Conservation (phyloP, 2,888 invertebrate genomes). For the Gisinianus flammeolus region DNA sequence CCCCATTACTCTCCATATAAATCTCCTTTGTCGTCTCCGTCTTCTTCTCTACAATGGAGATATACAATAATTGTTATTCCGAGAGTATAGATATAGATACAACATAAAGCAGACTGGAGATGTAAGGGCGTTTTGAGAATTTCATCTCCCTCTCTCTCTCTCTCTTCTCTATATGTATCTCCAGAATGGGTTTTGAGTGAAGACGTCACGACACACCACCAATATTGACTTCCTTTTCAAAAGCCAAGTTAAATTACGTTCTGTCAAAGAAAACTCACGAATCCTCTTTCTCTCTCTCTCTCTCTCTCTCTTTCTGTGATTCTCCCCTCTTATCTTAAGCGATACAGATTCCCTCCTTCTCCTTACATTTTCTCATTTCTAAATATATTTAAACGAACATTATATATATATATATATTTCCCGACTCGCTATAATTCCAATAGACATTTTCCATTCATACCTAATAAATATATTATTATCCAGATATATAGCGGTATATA, state of each 20-base stretch:
- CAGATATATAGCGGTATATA: background rate
- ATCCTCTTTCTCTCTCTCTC: slow-evolving; percentile 6
- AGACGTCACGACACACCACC: slow-evolving; percentile 23
- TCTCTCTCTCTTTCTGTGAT: background rate
- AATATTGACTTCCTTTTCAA: slow-evolving; percentile 35
- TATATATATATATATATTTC: background rate
- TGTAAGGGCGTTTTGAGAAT: background rate
- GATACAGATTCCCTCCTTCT: background rate
- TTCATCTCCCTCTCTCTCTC: background rate
- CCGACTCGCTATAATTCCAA: background rate
- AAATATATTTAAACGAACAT: no score
- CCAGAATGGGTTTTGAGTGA: background rate
- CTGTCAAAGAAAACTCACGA: slow-evolving; percentile 32
- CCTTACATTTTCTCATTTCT: background rate
- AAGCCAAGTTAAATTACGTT: slow-evolving; percentile 20
- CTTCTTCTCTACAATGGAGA: background rate
- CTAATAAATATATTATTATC: background rate
- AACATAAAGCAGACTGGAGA: background rate
- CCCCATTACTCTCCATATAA: no score
- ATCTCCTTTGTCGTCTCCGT: background rate
- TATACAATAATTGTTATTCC: background rate
- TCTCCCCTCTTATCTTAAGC: background rate
- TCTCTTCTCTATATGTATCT: background rate
- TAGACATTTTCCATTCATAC: background rate
- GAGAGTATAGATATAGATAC: background rate